These are phyloP conservation scores for Botia kubotai DNA, from an alignment of 2,797 vertebrate species.

Conservation along the genomic window DNA sequence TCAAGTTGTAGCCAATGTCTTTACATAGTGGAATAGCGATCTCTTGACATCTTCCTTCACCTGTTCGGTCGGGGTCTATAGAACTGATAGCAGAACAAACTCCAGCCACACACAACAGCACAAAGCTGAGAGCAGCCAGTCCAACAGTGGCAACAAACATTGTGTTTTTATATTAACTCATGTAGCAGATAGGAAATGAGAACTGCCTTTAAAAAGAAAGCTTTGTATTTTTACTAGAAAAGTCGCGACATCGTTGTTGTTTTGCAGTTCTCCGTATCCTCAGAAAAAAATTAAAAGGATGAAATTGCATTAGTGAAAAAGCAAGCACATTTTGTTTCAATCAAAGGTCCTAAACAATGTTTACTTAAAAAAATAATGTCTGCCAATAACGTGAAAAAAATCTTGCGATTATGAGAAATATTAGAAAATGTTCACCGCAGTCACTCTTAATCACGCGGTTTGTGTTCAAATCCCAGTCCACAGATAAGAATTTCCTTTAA, in stretches of 20 bases:
- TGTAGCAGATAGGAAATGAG: constrained; percentile 27
- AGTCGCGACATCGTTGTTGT: constrained; percentile 14
- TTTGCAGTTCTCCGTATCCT: background rate
- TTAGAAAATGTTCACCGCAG: background rate
- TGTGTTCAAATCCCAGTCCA: background rate
- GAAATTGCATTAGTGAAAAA: background rate
- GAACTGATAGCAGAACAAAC: constrained; percentile 86
- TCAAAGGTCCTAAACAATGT: background rate
- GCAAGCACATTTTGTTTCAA: background rate
- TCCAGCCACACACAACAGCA: constrained; percentile 66
- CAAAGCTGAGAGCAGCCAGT: constrained; percentile 58
- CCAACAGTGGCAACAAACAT: constrained; percentile 71
- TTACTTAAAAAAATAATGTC: background rate
- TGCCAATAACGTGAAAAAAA: background rate
- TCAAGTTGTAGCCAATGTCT: constrained; percentile 98
- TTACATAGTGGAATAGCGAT: constrained; percentile 94
- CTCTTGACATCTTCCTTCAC: constrained; percentile 91
- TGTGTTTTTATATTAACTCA: constrained; percentile 55
- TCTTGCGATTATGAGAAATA: background rate
- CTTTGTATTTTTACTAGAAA: constrained; percentile 8
- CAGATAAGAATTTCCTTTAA: background rate
- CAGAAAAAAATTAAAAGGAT: background rate
- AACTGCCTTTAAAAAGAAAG: constrained; percentile 36
- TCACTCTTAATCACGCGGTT: background rate
- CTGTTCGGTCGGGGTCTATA: constrained; percentile 88